These are phyloP conservation scores for Galaxias olidus DNA, from an alignment of 2,797 vertebrate species.

Conservation along the genomic window DNA sequence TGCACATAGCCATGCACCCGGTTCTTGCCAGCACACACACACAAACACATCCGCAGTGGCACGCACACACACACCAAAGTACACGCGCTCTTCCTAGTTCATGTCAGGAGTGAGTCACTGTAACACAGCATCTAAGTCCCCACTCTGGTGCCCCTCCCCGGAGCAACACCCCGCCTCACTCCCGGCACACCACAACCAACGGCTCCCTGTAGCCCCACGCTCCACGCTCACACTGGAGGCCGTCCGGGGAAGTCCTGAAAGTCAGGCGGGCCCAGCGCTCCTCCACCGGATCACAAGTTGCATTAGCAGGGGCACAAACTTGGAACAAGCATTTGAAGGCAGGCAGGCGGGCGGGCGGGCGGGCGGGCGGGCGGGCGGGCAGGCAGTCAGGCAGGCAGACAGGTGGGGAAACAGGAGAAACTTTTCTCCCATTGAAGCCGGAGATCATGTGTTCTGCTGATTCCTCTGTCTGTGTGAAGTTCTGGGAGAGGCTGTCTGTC, in stretches of 20 bases:
- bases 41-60: too few species aligned
- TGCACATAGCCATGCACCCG: too few species aligned
- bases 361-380: slow-evolving; percentile 32
- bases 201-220: slow-evolving; percentile 37
- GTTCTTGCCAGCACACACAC: too few species aligned
- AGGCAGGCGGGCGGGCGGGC: slow-evolving; percentile 25
- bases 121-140: slow-evolving; percentile 43
- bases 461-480: slow-evolving; percentile 58
- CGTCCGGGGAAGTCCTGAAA: slow-evolving; percentile 33
- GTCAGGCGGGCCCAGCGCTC: slow-evolving; percentile 41
- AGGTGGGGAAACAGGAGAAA: slow-evolving; percentile 27
- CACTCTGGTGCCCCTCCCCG: slow-evolving; percentile 27
- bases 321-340: slow-evolving; percentile 51
- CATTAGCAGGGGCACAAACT: slow-evolving; percentile 43
- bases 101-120: slow-evolving; percentile 25
- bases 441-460: slow-evolving; percentile 46
- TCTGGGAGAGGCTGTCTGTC: slow-evolving; percentile 38
- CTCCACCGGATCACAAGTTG: slow-evolving; percentile 52
- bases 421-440: slow-evolving; percentile 38
- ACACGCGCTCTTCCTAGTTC: too few species aligned
- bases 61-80: too few species aligned
- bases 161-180: slow-evolving; percentile 27
- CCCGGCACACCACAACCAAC: not conserved
- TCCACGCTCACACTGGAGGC: slow-evolving; percentile 40
- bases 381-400: slow-evolving; percentile 32